Base-by-base conservation (phyloP, 2,113 vertebrate genomes). In the Brachyhypopomus gauderio region DNA sequence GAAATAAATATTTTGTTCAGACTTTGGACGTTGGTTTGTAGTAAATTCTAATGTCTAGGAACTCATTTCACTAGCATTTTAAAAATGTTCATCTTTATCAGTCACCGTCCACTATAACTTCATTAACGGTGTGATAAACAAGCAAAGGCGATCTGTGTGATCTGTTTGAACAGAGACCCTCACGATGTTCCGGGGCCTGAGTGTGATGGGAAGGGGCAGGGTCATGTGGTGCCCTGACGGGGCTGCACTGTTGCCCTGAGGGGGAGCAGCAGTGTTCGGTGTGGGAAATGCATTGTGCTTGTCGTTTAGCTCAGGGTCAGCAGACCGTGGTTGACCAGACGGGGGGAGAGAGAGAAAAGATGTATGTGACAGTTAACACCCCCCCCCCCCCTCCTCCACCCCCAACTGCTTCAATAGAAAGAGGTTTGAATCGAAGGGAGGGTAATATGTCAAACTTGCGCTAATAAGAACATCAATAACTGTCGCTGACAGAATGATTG, bases 401-500 rank as follows among this genome's bases (percentile, higher is more conserved):
- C 69, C 67, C 4, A 36, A 22, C 22, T n/a, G 38, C 52, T 36
- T 34, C 34, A 48, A 60, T 71, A 30, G 16, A 19, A 25, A 4
- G 56, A 52, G 73, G 16, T 12, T 16, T 48, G 59, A 75, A 25
- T 41, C 22, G 22, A 16, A 75, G 30, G 58, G 34, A 75, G 56
- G 73, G 72, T 41, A 36, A 52, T 45, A 38, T 71, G 23, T 79
- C 78, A 63, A 34, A 62, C 14, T 16, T 11, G 69, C 23, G 19
- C 60, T 79, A 79, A 72, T 79, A 36, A 38, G 67, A 72, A 30
- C 77, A 48, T 79, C 77, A 79, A 30, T 79, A 72, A 52, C 30
- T 58, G 58, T 38, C 69, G 5, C 69, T n/a, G 36, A 72, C 67
- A 59, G 34, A 70, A 70, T 67, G 30, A 9, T 20, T 9, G 19